phyloP scores from a whole-genome alignment of 2,888 invertebrate species.

The Orthosia incerta region DNA sequence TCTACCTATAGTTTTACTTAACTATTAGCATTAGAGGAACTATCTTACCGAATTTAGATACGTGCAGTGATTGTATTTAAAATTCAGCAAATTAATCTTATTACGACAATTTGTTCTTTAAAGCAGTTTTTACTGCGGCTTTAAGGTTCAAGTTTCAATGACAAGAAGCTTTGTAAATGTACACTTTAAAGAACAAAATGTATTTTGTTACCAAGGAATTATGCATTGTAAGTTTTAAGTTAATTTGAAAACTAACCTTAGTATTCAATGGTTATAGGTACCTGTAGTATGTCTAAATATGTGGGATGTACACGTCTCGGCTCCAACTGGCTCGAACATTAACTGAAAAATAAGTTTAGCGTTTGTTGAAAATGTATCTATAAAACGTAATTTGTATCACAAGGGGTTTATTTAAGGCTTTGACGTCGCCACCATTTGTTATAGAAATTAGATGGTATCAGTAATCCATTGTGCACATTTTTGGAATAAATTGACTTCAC shows the following conservation, averaged over 20 bases:
- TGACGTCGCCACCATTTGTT: slow-evolving; percentile 48
- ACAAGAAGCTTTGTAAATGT: neutral
- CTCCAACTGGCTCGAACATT: slow-evolving; percentile 81
- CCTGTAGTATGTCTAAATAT: slow-evolving; percentile 74
- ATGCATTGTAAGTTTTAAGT: slow-evolving; percentile 20
- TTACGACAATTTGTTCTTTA: slow-evolving; percentile 61
- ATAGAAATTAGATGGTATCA: slow-evolving; percentile 43
- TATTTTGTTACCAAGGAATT: slow-evolving; percentile 19
- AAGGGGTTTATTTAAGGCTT: slow-evolving; percentile 19
- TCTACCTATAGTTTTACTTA: slow-evolving; percentile 14
- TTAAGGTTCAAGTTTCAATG: neutral
- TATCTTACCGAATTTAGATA: slow-evolving; percentile 37
- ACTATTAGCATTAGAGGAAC: slow-evolving; percentile 26
- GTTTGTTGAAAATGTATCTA: slow-evolving; percentile 24
- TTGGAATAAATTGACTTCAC: neutral
- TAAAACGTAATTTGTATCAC: slow-evolving; percentile 1
- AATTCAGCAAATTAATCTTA: slow-evolving; percentile 48
- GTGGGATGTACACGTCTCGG: slow-evolving; percentile 71
- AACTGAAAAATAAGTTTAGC: slow-evolving; percentile 78
- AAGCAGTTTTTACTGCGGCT: slow-evolving; percentile 19
- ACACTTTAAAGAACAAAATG: slow-evolving; percentile 62
- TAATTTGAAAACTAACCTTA: slow-evolving; percentile 27
- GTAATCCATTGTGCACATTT: slow-evolving; percentile 28
- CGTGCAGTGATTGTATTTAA: slow-evolving; percentile 52
- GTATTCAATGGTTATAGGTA: slow-evolving; percentile 60